A percentile compares a stretch with the other conserved stretches of the same genome.
Conservation (phyloP, 1,140 invertebrate species). For the Habropoda laboriosa region DNA sequence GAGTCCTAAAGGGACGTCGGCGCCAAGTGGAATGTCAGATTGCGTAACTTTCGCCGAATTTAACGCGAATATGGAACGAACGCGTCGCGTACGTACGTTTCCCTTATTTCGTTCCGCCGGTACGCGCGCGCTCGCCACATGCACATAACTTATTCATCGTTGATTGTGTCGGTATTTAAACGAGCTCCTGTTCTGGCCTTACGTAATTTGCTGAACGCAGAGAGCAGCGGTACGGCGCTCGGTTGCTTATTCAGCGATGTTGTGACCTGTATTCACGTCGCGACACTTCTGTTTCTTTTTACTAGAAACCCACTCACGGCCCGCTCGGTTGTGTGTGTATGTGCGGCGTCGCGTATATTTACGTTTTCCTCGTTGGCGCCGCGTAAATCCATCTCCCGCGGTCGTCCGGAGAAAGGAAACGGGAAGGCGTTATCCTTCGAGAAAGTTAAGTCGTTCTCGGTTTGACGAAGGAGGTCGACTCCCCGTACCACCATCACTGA, state of each 20-base stretch:
- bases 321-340: neutral
- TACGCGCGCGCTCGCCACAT: slow-evolving; percentile 37
- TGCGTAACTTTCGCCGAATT: slow-evolving; percentile 74
- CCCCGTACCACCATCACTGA: neutral
- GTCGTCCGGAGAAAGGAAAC: slow-evolving; percentile 23
- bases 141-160: slow-evolving; percentile 45
- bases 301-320: slow-evolving; percentile 65
- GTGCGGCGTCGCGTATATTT: slow-evolving; percentile 40
- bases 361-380: slow-evolving; percentile 46
- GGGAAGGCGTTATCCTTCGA: slow-evolving; percentile 45
- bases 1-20: slow-evolving; percentile 15
- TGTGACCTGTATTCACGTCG: slow-evolving; percentile 75
- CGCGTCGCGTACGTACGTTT: slow-evolving; percentile 9
- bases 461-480: slow-evolving; percentile 29
- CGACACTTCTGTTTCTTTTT: slow-evolving; percentile 69
- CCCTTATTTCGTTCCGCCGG: slow-evolving; percentile 29
- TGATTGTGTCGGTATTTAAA: slow-evolving; percentile 71
- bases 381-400: slow-evolving; percentile 36
- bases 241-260: slow-evolving; percentile 76
- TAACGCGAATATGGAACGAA: slow-evolving; percentile 67
- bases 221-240: slow-evolving; percentile 61
- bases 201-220: slow-evolving; percentile 72
- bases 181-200: slow-evolving; percentile 74
- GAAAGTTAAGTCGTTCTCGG: slow-evolving; percentile 37
- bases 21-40: slow-evolving; percentile 20